Evolutionary conservation across 2,113 vertebrate species (phyloP).

Genomic region (Bujurquina vittata): DNA sequence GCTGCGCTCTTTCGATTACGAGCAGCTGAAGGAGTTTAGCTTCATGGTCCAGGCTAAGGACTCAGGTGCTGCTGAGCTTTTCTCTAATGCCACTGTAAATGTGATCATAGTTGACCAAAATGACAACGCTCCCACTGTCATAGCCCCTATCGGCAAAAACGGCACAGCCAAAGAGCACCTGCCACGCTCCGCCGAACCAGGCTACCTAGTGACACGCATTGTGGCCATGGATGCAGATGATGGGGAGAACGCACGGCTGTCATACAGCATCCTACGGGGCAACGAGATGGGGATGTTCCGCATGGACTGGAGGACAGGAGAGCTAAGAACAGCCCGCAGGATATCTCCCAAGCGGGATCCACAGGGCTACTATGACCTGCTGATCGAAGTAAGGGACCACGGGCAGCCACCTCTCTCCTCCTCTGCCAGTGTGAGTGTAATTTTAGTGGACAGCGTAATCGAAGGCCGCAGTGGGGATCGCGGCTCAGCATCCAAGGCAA

Average conservation of each 20-base stretch:
- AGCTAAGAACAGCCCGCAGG: conserved; percentile 91
- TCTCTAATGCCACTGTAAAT: conserved; percentile 89
- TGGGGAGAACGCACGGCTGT: conserved; percentile 94
- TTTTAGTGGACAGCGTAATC: conserved; percentile 89
- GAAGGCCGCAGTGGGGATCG: conserved; percentile 82
- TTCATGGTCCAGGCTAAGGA: conserved; percentile 94
- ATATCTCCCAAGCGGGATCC: conserved; percentile 91
- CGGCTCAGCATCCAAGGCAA: conserved; percentile 75
- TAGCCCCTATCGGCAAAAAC: conserved; percentile 84
- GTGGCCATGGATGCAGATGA: conserved; percentile 95
- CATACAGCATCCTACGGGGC: conserved; percentile 93
- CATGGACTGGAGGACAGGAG: conserved; percentile 97
- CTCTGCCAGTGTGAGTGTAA: conserved; percentile 89
- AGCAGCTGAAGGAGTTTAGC: conserved; percentile 95
- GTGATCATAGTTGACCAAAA: conserved; percentile 96
- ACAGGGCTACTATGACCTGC: conserved; percentile 92
- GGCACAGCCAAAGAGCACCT: conserved; percentile 89
- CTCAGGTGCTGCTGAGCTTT: conserved; percentile 86
- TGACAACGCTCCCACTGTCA: conserved; percentile 88
- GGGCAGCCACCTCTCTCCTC: conserved; percentile 96
- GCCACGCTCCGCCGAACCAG: conserved; percentile 93
- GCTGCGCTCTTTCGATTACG: conserved; percentile 96
- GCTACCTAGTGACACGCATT: conserved; percentile 92
- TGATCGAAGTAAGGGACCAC: conserved; percentile 96
- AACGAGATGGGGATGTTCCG: conserved; percentile 96